Evolutionary conservation across 2,113 vertebrate genomes (phyloP).

Genomic region (Hydropotes inermis): DNA sequence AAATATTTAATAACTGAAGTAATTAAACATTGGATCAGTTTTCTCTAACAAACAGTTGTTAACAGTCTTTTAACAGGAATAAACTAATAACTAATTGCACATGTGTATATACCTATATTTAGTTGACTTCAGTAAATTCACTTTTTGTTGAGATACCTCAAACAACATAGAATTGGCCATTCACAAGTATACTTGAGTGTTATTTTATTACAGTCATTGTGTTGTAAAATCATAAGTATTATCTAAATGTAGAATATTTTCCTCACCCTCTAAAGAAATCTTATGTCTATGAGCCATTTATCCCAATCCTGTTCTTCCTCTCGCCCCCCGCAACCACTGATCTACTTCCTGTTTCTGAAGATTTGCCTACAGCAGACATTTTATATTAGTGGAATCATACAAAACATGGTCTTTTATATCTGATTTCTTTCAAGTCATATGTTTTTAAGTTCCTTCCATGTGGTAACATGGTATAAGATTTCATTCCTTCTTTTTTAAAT

Average conservation of each 20-base stretch:
- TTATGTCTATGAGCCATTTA: background rate
- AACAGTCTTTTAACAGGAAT: background rate
- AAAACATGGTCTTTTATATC: background rate
- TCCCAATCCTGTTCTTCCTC: rapidly evolving
- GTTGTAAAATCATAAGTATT: background rate
- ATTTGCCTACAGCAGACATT: background rate
- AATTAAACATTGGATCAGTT: background rate
- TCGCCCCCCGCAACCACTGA: rapidly evolving
- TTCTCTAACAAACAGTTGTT: background rate
- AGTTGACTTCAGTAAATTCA: background rate
- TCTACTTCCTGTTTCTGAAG: background rate
- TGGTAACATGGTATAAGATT: background rate
- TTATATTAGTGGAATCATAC: background rate
- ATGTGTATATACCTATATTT: background rate
- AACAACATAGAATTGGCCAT: background rate
- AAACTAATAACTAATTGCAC: background rate
- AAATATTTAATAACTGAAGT: background rate
- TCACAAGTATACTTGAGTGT: background rate
- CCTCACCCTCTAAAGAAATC: background rate
- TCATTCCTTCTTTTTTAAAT: background rate
- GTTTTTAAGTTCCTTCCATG: background rate
- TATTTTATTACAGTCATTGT: background rate
- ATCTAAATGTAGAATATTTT: background rate
- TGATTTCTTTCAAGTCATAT: background rate
- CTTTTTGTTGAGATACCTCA: background rate